Conservation (phyloP, 1,140 invertebrate genomes). For the Polypedilum vanderplanki region DNA sequence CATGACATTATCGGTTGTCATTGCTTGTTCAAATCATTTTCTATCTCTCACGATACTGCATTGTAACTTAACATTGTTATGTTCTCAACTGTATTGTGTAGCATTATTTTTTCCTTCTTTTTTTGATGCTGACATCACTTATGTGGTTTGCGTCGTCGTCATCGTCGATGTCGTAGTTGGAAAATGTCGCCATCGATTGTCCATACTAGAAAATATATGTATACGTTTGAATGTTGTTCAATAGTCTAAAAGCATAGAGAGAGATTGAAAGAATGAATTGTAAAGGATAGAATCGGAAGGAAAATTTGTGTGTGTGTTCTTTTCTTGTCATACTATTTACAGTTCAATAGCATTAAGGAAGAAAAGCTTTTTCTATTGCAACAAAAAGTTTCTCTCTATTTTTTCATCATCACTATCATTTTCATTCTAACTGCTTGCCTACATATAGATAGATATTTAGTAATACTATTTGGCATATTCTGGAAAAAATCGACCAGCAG, state of each 20-base stretch:
- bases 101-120: background rate
- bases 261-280: no score
- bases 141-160: conserved; percentile 10
- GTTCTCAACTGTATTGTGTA: background rate
- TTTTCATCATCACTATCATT: background rate
- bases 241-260: no score
- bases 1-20: conserved; percentile 28
- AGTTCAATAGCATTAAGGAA: background rate
- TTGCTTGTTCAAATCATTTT: conserved; percentile 18
- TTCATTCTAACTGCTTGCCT: background rate
- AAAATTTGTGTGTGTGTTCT: conserved; percentile 2
- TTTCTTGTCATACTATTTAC: conserved; percentile 19
- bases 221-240: no score
- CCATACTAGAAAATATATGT: no score
- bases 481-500: no score
- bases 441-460: background rate
- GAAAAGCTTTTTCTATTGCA: no score
- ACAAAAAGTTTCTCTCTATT: background rate
- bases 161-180: background rate
- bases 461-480: conserved; percentile 9
- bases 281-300: background rate
- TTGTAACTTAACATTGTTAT: conserved; percentile 27
- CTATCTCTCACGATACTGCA: background rate
- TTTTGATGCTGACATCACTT: conserved; percentile 17
- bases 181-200: background rate